phyloP scores from a whole-genome alignment of 2,797 vertebrate genomes.

The Pteropus rufus region DNA sequence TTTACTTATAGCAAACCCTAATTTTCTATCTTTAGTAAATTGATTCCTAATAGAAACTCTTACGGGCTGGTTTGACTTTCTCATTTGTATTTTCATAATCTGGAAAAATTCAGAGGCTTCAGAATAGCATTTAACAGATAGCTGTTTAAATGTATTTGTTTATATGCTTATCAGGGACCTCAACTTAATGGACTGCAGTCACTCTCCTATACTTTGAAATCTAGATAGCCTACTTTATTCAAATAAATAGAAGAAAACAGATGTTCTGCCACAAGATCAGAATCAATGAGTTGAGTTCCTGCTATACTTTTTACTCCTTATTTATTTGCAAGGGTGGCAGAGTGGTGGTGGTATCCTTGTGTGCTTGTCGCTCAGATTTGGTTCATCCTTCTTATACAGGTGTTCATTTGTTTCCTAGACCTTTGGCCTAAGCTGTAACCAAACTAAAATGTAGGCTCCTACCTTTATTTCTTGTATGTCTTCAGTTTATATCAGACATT shows the following conservation, averaged over 20 bases:
- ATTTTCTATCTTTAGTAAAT: not conserved
- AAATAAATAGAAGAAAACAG: not conserved
- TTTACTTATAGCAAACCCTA: not conserved
- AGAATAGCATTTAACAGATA: not conserved
- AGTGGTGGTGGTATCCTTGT: not conserved
- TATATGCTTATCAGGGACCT: not conserved
- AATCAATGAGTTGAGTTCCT: not conserved
- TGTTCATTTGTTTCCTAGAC: not conserved
- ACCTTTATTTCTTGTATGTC: not conserved
- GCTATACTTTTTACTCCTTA: not conserved
- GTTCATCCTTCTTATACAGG: not conserved
- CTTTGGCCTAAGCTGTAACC: not conserved
- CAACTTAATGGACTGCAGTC: not conserved
- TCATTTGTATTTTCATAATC: not conserved
- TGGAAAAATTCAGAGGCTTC: not conserved
- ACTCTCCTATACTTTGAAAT: slow-evolving; percentile 5
- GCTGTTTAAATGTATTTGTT: not conserved
- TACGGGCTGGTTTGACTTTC: not conserved
- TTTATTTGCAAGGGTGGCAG: too few species aligned
- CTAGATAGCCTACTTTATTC: not conserved
- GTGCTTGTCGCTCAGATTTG: not conserved
- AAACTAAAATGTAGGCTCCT: not conserved
- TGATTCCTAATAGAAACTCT: not conserved
- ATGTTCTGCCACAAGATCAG: not conserved
- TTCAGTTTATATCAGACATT: not conserved